These are phyloP conservation scores for Siniperca obscura DNA, from an alignment of 2,797 vertebrate genomes.

Conservation along the genomic window DNA sequence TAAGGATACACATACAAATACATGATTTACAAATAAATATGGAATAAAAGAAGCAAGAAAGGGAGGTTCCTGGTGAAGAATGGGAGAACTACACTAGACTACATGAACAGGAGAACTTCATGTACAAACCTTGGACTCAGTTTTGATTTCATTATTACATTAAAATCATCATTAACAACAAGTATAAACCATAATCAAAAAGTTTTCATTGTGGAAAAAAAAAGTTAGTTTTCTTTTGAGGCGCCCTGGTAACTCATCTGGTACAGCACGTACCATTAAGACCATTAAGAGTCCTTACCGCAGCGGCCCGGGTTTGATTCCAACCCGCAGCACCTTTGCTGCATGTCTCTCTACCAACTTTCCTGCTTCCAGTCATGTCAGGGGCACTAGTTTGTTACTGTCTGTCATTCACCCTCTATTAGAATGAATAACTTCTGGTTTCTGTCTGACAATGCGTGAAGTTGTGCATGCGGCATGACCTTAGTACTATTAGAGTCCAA, in stretches of 20 bases:
- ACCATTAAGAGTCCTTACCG: no score
- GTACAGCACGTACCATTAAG: no score
- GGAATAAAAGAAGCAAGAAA: not conserved
- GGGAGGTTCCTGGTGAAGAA: not conserved
- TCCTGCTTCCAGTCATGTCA: no score
- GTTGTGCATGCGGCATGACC: not conserved
- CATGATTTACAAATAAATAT: not conserved
- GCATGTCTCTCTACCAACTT: no score
- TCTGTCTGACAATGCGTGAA: slow-evolving; percentile 1
- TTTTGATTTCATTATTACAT: not conserved
- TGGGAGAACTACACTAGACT: not conserved
- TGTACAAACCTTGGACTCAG: not conserved
- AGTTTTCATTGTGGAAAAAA: not conserved
- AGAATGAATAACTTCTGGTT: slow-evolving; percentile 12
- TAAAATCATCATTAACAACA: not conserved
- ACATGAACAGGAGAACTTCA: not conserved
- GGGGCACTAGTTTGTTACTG: no score
- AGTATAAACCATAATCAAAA: no score
- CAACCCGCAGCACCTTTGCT: no score
- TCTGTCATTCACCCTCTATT: not conserved
- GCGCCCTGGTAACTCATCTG: no score
- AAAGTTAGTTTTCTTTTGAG: not conserved
- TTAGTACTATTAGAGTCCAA: not conserved
- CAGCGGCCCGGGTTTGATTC: no score
- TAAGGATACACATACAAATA: not conserved